A percentile compares a stretch with the other conserved stretches of the same genome.
phyloP scores from a whole-genome alignment of 2,797 vertebrate genomes.

The Gymnothorax reevesii region DNA sequence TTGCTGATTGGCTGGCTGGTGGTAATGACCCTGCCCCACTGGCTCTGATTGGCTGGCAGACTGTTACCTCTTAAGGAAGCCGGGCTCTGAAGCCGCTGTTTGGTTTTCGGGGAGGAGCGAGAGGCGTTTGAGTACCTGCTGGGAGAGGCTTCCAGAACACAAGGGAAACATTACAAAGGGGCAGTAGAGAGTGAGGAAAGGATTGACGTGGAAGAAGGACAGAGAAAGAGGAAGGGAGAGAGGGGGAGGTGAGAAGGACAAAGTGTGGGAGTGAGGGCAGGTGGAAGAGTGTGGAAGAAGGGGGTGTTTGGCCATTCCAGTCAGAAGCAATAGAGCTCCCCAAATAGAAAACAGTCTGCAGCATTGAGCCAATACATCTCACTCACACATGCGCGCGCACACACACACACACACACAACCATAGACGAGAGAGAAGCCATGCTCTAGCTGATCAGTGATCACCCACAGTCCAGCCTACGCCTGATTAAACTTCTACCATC shows the following conservation, averaged over 20 bases:
- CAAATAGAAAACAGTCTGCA: constrained; percentile 31
- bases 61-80: constrained; percentile 93
- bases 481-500: background rate
- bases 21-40: background rate
- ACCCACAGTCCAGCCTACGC: background rate
- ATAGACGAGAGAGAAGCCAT: constrained; percentile 5
- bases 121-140: constrained; percentile 87
- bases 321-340: constrained; percentile 39
- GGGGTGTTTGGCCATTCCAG: constrained; percentile 25
- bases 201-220: background rate
- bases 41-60: constrained; percentile 31
- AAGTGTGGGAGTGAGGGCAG: background rate
- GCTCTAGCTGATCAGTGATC: background rate
- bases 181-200: constrained; percentile 12
- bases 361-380: background rate
- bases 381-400: background rate
- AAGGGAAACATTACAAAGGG: constrained; percentile 76
- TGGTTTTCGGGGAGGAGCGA: constrained; percentile 93
- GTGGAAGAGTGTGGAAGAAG: constrained; percentile 12
- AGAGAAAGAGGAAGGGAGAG: constrained; percentile 20
- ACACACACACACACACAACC: constrained; percentile 6
- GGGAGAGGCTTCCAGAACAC: constrained; percentile 81
- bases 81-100: constrained; percentile 92
- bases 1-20: background rate
- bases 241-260: background rate